These are phyloP conservation scores for Diplazon laetatorius DNA, from an alignment of 2,888 invertebrate genomes.

Conservation along the genomic window DNA sequence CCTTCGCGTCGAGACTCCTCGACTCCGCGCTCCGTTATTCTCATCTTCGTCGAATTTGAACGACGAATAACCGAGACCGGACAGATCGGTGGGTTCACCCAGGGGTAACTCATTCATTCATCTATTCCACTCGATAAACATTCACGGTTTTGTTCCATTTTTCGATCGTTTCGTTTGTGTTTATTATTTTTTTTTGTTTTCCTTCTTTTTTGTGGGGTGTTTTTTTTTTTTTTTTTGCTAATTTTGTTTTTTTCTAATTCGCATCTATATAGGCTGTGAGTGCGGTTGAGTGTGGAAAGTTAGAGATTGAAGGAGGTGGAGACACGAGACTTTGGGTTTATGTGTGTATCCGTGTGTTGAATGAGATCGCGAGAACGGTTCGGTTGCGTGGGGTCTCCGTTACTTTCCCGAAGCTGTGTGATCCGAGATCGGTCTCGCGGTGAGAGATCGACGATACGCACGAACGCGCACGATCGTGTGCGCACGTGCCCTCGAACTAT, in stretches of 20 bases:
- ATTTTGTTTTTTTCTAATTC: neutral
- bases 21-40: conserved; percentile 62
- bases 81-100: no score
- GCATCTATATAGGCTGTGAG: neutral
- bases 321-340: neutral
- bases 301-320: neutral
- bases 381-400: conserved; percentile 33
- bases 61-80: conserved; percentile 17
- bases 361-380: conserved; percentile 31
- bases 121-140: neutral
- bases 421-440: conserved; percentile 49
- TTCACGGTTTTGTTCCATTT: conserved; percentile 6
- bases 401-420: conserved; percentile 34
- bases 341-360: conserved; percentile 14
- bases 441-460: conserved; percentile 33
- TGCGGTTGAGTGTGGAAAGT: neutral
- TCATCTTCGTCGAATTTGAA: conserved; percentile 38
- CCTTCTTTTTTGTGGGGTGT: neutral
- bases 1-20: conserved; percentile 12
- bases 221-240: no score
- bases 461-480: conserved; percentile 20
- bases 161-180: neutral
- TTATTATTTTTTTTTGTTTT: neutral
- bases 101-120: no score
- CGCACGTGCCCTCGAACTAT: conserved; percentile 50